These are phyloP conservation scores for Hypocryptadius cinnamomeus DNA, from an alignment of 2,113 vertebrate species.

Conservation along the genomic window DNA sequence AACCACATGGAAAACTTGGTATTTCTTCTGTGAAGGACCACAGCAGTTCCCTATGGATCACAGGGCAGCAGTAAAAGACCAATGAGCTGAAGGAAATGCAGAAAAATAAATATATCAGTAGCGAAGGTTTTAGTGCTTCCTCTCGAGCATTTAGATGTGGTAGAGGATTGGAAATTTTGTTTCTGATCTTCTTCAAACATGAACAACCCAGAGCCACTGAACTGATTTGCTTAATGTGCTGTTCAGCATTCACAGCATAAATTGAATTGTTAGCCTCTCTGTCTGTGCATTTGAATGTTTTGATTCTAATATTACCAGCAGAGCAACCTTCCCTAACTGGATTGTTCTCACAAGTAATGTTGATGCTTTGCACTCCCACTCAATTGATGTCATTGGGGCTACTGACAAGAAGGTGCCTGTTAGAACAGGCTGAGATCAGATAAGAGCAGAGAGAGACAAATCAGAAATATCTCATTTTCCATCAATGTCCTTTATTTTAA, in stretches of 20 bases:
- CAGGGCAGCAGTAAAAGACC: neutral
- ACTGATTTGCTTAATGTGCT: slow-evolving; percentile 42
- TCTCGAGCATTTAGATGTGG: neutral
- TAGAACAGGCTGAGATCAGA: neutral
- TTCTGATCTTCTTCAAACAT: slow-evolving; percentile 36
- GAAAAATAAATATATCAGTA: neutral
- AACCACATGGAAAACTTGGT: neutral
- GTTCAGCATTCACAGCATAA: slow-evolving; percentile 28
- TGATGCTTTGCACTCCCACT: slow-evolving; percentile 41
- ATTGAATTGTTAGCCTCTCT: slow-evolving; percentile 50
- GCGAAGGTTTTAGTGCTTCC: neutral
- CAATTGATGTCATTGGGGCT: slow-evolving; percentile 30
- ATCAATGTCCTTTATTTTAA: neutral
- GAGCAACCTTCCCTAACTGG: slow-evolving; percentile 31
- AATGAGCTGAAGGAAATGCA: neutral
- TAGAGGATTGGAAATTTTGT: slow-evolving; percentile 17
- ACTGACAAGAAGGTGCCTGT: slow-evolving; percentile 36
- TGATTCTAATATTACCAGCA: slow-evolving; percentile 29
- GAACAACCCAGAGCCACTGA: slow-evolving; percentile 17
- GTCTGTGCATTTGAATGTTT: slow-evolving; percentile 45
- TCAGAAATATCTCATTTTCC: neutral
- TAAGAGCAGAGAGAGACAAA: neutral
- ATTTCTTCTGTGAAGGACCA: neutral
- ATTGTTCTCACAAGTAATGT: slow-evolving; percentile 34
- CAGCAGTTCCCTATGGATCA: neutral